phyloP scores from a whole-genome alignment of 1,140 invertebrate species.

The Nasonia vitripennis region DNA sequence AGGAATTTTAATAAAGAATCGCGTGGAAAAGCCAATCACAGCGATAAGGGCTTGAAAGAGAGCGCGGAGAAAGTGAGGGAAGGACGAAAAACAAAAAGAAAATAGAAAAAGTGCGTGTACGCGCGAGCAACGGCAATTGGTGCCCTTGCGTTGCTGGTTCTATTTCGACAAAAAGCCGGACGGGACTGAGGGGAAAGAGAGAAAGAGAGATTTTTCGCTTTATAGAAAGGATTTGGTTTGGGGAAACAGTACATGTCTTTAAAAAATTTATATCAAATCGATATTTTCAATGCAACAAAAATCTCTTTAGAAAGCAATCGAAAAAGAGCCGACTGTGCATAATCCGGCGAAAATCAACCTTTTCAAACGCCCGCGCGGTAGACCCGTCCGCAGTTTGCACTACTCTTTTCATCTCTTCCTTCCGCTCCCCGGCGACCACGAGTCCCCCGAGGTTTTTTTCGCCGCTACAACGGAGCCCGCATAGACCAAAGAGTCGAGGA shows the following conservation, averaged over 20 bases:
- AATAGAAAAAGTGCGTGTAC: background rate
- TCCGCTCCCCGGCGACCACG: background rate
- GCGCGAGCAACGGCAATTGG: background rate
- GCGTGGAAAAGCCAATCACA: slow-evolving; percentile 19
- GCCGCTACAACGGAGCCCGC: background rate
- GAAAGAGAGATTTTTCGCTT: background rate
- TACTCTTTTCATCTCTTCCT: background rate
- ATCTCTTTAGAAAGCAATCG: too few species aligned
- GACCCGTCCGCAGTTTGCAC: background rate
- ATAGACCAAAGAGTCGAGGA: background rate
- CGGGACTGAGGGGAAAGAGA: background rate
- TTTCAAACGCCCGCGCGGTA: background rate
- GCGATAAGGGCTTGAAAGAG: background rate
- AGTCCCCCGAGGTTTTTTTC: background rate
- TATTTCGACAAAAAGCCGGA: background rate
- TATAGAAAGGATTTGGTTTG: background rate
- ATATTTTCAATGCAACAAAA: too few species aligned
- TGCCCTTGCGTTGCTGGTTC: background rate
- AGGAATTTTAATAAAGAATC: slow-evolving; percentile 26
- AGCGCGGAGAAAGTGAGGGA: background rate
- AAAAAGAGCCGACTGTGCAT: too few species aligned
- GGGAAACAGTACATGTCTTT: too few species aligned
- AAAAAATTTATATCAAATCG: too few species aligned
- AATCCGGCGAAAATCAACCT: background rate
- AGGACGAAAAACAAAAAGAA: too few species aligned